These are phyloP conservation scores for Bedellia somnulentella DNA, from an alignment of 2,888 invertebrate genomes.

Conservation along the genomic window DNA sequence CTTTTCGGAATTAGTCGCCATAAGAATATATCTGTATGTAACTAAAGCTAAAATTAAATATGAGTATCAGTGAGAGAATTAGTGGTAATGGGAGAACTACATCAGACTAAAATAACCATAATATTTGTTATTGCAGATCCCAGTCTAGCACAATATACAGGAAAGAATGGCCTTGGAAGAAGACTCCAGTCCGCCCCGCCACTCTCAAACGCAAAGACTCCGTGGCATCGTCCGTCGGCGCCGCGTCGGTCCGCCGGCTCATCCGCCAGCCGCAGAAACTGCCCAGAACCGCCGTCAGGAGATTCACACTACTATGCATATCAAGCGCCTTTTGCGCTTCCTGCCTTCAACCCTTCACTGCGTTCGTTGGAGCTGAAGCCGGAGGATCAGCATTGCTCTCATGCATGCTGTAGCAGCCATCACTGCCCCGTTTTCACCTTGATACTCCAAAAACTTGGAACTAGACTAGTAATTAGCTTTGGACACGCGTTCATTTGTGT, in stretches of 20 bases:
- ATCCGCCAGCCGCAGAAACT: conserved; percentile 54
- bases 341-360: conserved; percentile 63
- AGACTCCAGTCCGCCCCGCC: conserved; percentile 19
- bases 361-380: conserved; percentile 47
- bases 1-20: too few species aligned
- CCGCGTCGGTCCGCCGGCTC: conserved; percentile 74
- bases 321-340: conserved; percentile 67
- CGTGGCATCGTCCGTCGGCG: conserved; percentile 72
- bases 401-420: conserved; percentile 65
- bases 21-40: too few species aligned
- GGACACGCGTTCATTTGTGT: conserved; percentile 58
- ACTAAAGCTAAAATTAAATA: too few species aligned
- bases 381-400: conserved; percentile 66
- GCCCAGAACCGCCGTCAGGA: conserved; percentile 45
- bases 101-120: too few species aligned
- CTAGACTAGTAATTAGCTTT: conserved; percentile 37
- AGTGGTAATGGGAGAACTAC: too few species aligned
- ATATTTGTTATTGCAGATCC: conserved; percentile 37
- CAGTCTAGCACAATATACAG: conserved; percentile 42
- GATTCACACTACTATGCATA: conserved; percentile 56
- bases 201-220: conserved; percentile 65
- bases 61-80: too few species aligned
- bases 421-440: conserved; percentile 51
- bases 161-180: conserved; percentile 53
- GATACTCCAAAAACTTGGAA: conserved; percentile 42